phyloP scores from a whole-genome alignment of 2,113 vertebrate genomes.

The Channa maculata region DNA sequence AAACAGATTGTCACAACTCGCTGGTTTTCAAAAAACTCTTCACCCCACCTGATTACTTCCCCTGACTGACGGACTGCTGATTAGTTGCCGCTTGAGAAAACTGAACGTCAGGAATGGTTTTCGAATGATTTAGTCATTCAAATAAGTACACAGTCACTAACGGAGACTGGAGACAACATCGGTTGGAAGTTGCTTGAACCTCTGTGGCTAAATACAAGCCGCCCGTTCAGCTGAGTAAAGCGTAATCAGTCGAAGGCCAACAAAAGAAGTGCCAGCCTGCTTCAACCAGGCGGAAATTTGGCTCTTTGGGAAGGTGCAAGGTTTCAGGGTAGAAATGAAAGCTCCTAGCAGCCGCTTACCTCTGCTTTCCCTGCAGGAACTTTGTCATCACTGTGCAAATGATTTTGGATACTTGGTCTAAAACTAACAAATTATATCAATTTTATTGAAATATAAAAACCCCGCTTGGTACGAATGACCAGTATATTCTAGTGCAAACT shows the following conservation, averaged over 20 bases:
- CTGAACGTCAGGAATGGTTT: constrained; percentile 39
- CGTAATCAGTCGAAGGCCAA: constrained; percentile 39
- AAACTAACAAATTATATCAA: constrained; percentile 69
- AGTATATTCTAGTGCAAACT: not conserved
- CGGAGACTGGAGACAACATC: constrained; percentile 36
- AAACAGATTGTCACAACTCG: constrained; percentile 71
- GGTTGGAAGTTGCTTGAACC: constrained; percentile 29
- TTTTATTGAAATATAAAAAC: constrained; percentile 48
- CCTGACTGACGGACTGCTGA: constrained; percentile 42
- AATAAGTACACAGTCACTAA: constrained; percentile 34
- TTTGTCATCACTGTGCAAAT: constrained; percentile 63
- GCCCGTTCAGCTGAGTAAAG: constrained; percentile 42
- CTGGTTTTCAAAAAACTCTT: constrained; percentile 47
- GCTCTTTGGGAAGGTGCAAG: constrained; percentile 53
- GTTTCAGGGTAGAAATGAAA: constrained; percentile 54
- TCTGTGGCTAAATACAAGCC: constrained; percentile 41
- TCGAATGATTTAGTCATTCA: constrained; percentile 57
- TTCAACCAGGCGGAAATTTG: constrained; percentile 57
- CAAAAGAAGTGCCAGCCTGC: constrained; percentile 33
- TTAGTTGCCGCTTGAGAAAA: constrained; percentile 63
- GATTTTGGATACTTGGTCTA: constrained; percentile 47
- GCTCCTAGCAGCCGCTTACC: constrained; percentile 36
- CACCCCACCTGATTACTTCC: constrained; percentile 43
- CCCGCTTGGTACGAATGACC: constrained; percentile 17
- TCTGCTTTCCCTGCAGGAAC: constrained; percentile 59